Conservation (phyloP, 2,113 vertebrate species). For the Mixornis gularis region DNA sequence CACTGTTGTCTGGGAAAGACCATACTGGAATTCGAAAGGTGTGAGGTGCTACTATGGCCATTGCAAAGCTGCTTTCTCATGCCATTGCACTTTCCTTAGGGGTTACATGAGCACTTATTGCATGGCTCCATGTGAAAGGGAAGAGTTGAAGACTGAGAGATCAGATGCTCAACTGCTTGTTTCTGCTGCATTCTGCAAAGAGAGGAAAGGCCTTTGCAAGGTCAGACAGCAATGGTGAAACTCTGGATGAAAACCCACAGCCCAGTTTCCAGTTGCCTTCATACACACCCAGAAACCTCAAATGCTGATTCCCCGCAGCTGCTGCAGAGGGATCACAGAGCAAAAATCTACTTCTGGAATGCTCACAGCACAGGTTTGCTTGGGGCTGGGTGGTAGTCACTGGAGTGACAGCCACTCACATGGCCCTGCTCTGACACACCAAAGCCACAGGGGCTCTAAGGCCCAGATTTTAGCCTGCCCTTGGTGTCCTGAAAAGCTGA, state of each 20-base stretch:
- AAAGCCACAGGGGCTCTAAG: background rate
- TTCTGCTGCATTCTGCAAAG: background rate
- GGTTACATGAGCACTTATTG: background rate
- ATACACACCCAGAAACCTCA: background rate
- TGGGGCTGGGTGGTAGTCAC: background rate
- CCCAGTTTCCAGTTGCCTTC: background rate
- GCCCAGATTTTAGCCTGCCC: background rate
- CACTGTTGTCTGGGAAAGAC: background rate
- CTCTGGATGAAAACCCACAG: background rate
- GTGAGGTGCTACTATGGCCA: background rate
- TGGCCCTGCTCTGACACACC: background rate
- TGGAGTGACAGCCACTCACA: background rate
- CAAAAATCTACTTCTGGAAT: background rate
- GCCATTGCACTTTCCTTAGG: background rate
- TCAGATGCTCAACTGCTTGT: background rate
- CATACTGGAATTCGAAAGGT: background rate
- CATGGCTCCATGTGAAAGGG: background rate
- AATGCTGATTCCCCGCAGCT: constrained; percentile 23
- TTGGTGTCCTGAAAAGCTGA: background rate
- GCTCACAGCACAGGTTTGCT: background rate
- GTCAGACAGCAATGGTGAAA: constrained; percentile 18
- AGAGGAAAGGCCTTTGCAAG: background rate
- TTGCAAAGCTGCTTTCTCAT: background rate
- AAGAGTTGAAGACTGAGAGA: background rate
- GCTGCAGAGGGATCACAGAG: background rate